phyloP scores from a whole-genome alignment of 2,888 invertebrate genomes.

The Phlogophora meticulosa region DNA sequence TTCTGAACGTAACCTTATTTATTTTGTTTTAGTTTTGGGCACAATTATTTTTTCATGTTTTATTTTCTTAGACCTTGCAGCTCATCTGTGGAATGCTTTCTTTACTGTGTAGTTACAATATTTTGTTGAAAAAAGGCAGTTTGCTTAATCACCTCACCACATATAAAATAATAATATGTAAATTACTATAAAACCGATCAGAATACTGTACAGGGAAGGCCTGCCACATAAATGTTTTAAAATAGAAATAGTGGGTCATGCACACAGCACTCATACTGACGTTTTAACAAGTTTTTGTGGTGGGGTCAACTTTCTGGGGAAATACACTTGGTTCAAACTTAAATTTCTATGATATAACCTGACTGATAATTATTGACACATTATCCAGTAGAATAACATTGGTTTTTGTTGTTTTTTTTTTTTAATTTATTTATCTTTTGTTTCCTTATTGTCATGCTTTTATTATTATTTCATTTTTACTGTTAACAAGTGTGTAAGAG shows the following conservation, averaged over 20 bases:
- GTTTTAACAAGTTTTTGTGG: slow-evolving; percentile 35
- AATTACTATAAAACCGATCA: slow-evolving; percentile 18
- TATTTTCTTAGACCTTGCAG: slow-evolving; percentile 60
- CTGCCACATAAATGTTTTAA: slow-evolving; percentile 13
- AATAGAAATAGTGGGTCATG: slow-evolving; percentile 34
- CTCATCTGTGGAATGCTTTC: slow-evolving; percentile 61
- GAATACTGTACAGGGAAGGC: slow-evolving; percentile 17
- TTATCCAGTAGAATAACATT: slow-evolving; percentile 30
- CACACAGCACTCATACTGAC: background rate
- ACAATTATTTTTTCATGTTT: slow-evolving; percentile 59
- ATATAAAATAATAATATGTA: slow-evolving; percentile 2
- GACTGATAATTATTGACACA: slow-evolving; percentile 3
- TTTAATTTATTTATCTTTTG: slow-evolving; percentile 12
- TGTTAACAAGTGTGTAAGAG: slow-evolving; percentile 47
- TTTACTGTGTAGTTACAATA: slow-evolving; percentile 62
- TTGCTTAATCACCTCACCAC: slow-evolving; percentile 26
- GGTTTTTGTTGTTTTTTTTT: slow-evolving; percentile 17
- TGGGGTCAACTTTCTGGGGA: slow-evolving; percentile 4
- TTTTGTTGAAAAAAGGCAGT: slow-evolving; percentile 33
- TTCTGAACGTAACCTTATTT: slow-evolving; percentile 90
- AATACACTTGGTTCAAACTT: slow-evolving; percentile 6
- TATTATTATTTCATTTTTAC: slow-evolving; percentile 18
- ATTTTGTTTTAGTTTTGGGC: slow-evolving; percentile 60
- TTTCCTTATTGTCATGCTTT: slow-evolving; percentile 41
- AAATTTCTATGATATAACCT: slow-evolving; percentile 21